A percentile compares a stretch with the other conserved stretches of the same genome.
These are phyloP conservation scores for Pseudomyrmex pallidus DNA, from an alignment of 1,140 invertebrate genomes.

Conservation along the genomic window DNA sequence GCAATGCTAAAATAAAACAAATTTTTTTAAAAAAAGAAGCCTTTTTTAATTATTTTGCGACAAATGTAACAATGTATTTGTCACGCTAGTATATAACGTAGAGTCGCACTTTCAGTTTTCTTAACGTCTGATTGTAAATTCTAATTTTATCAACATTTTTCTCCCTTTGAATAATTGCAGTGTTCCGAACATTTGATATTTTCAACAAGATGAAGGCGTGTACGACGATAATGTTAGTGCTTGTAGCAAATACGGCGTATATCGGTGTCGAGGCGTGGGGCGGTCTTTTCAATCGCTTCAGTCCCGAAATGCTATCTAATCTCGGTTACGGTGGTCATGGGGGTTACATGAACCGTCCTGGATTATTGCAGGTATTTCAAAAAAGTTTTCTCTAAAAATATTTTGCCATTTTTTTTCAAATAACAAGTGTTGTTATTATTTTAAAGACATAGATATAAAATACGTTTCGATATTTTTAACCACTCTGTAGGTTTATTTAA, in stretches of 20 bases:
- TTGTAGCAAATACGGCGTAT: conserved; percentile 77
- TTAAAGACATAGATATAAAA: neutral
- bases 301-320: conserved; percentile 93
- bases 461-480: neutral
- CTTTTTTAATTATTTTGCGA: no score
- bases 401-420: neutral
- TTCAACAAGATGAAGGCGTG: conserved; percentile 61
- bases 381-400: neutral
- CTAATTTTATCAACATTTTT: neutral
- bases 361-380: conserved; percentile 85
- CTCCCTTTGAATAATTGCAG: conserved; percentile 48
- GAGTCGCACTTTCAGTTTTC: no score
- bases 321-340: conserved; percentile 90
- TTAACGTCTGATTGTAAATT: no score
- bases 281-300: conserved; percentile 93
- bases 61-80: no score
- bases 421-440: no score
- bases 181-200: conserved; percentile 4
- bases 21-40: no score
- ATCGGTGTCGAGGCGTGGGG: conserved; percentile 89
- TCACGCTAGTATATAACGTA: no score
- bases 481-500: no score
- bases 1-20: no score
- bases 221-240: conserved; percentile 78
- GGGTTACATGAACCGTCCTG: conserved; percentile 84